Evolutionary conservation across 1,140 invertebrate species (phyloP), one percentile per base, ranked within the genome.

Genomic region (Zaprionus capensis): DNA sequence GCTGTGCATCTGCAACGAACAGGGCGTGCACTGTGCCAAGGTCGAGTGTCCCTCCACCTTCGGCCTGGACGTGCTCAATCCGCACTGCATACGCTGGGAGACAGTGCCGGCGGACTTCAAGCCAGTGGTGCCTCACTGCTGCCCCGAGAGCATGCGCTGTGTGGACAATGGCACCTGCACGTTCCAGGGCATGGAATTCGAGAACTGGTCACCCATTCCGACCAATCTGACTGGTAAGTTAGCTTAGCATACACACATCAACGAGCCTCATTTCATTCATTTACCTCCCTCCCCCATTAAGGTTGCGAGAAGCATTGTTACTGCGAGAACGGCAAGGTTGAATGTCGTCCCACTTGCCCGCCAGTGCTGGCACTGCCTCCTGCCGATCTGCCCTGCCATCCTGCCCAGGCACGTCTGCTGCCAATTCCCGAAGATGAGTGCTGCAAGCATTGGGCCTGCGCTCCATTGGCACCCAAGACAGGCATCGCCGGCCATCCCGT

Each of bases 271-370:
- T 28, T 17, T 57, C 64, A 41, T 68, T 14, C 46, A 51, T n/a
- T 55, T 61, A 22, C 12, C 26, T 46, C 67, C 24, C 24, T 6
- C 28, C 41, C 20, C 31, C 64, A 49, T 38, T 22, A 57, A 57
- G 97, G 97, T 56, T 98, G 97, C 90, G 96, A 97, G 62, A 95
- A 97, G 71, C 94, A 95, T 80, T 98, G 97, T 92, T 97, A 95
- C 91, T 98, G 97, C 82, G 96, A 97, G 88, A 96, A 96, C 91
- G 97, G 97, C 26, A 96, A 96, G 74, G 94, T 98, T 5, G 96
- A 97, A 55, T 98, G 98, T 85, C 95, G 96, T 71, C 94, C 95
- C 4, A 94, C 95, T 17, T 98, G 98, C 93, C 95, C 96, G 3
- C 95, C 96, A 0, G 94, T 98, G 0, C 92, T 96, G 7, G 95